Evolutionary conservation across 2,113 vertebrate genomes (phyloP).

Genomic region (Indicator indicator): DNA sequence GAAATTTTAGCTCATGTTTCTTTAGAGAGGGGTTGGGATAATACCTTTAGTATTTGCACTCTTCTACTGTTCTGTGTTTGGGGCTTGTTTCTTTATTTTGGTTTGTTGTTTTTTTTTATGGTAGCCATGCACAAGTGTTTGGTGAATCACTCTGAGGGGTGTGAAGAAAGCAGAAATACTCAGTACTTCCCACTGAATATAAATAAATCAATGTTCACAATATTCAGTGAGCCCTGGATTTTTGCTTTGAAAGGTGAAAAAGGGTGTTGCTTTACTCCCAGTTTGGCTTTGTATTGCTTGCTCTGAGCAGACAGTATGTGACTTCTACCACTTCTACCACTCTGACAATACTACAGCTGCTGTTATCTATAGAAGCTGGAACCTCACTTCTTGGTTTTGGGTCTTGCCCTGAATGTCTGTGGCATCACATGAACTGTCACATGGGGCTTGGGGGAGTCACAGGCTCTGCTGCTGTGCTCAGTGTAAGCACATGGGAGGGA

Average conservation of each 20-base stretch:
- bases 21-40: background rate
- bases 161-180: background rate
- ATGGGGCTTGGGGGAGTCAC: rapidly evolving
- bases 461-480: background rate
- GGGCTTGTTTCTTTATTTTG: background rate
- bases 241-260: background rate
- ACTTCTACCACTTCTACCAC: background rate
- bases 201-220: background rate
- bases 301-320: background rate
- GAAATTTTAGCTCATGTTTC: background rate
- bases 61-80: background rate
- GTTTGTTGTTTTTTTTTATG: background rate
- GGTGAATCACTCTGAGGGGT: background rate
- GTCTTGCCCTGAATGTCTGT: background rate
- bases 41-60: background rate
- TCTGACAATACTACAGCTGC: background rate
- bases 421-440: background rate
- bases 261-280: background rate
- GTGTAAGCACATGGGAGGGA: background rate
- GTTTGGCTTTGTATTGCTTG: background rate
- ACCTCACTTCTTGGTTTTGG: background rate
- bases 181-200: background rate
- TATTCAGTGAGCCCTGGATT: background rate
- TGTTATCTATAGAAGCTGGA: background rate
- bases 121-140: background rate